phyloP scores from a whole-genome alignment of 2,797 vertebrate genomes.

The Oryzias dopingdopingensis region DNA sequence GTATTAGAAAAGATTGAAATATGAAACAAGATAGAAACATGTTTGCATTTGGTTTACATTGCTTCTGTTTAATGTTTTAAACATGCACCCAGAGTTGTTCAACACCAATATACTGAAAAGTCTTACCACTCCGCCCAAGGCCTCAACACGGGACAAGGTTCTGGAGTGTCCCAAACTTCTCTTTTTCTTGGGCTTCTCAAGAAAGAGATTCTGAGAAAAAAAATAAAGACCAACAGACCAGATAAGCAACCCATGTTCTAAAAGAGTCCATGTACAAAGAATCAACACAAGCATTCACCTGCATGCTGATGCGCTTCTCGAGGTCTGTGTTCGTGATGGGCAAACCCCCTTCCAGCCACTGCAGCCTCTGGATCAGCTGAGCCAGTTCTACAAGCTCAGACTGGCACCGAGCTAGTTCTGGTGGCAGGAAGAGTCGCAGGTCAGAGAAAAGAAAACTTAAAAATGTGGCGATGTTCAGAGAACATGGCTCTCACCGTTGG shows the following conservation, averaged over 20 bases:
- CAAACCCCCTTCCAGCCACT: constrained; percentile 84
- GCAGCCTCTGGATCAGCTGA: constrained; percentile 82
- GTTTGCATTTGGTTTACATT: too few relatives aligned
- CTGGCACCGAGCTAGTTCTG: constrained; percentile 86
- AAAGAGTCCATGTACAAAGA: too few relatives aligned
- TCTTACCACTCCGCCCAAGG: constrained; percentile 67
- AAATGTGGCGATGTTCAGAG: too few relatives aligned
- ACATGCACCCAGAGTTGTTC: too few relatives aligned
- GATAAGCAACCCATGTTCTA: neutral
- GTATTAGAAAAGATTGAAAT: too few relatives aligned
- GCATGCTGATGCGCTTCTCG: constrained; percentile 83
- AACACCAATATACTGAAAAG: neutral
- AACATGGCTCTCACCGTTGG: constrained; percentile 40
- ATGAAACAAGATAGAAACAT: too few relatives aligned
- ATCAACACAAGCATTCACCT: constrained; percentile 67
- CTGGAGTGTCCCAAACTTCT: constrained; percentile 71
- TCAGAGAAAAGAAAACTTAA: neutral
- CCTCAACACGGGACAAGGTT: constrained; percentile 71
- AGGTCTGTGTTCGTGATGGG: constrained; percentile 77
- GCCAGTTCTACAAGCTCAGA: constrained; percentile 82
- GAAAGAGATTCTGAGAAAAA: constrained; percentile 65
- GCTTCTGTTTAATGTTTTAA: too few relatives aligned
- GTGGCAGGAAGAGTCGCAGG: neutral
- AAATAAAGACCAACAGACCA: neutral
- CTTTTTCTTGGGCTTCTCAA: constrained; percentile 78